A percentile compares a stretch with the other conserved stretches of the same genome.
These are phyloP conservation scores for Amphipyra tragopoginis DNA, from an alignment of 2,888 invertebrate genomes.

Conservation along the genomic window DNA sequence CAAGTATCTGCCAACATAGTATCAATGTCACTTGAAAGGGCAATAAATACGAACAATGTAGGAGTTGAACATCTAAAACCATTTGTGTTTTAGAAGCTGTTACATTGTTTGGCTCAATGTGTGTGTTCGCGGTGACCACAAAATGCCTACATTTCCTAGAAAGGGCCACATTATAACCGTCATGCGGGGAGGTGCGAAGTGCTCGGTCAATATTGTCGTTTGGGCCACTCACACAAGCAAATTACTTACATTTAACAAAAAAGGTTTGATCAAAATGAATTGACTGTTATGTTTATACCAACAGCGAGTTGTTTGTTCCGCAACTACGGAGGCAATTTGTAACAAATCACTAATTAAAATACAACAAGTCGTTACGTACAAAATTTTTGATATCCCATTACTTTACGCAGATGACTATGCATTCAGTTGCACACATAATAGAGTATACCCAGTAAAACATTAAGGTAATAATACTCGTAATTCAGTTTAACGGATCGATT, in stretches of 20 bases:
- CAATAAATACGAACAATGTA: constrained; percentile 32
- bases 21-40: constrained; percentile 32
- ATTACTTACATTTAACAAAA: constrained; percentile 74
- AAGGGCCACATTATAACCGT: constrained; percentile 76
- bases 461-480: neutral
- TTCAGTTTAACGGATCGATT: neutral
- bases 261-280: constrained; percentile 75
- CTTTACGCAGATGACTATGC: too few species aligned
- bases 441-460: too few species aligned
- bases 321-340: constrained; percentile 22
- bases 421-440: too few species aligned
- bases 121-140: constrained; percentile 70
- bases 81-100: constrained; percentile 50
- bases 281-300: constrained; percentile 68
- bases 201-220: constrained; percentile 79
- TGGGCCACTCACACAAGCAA: constrained; percentile 74
- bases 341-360: constrained; percentile 9
- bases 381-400: too few species aligned
- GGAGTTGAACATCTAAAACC: constrained; percentile 17
- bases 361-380: neutral
- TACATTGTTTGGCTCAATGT: constrained; percentile 62
- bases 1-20: constrained; percentile 10
- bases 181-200: constrained; percentile 82
- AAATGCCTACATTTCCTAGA: constrained; percentile 75
- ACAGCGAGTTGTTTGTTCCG: constrained; percentile 60